Percentiles rank a stretch among this genome's conserved stretches.
Conservation (phyloP, 2,797 vertebrate species). For the Coranthus polyacanthus region DNA sequence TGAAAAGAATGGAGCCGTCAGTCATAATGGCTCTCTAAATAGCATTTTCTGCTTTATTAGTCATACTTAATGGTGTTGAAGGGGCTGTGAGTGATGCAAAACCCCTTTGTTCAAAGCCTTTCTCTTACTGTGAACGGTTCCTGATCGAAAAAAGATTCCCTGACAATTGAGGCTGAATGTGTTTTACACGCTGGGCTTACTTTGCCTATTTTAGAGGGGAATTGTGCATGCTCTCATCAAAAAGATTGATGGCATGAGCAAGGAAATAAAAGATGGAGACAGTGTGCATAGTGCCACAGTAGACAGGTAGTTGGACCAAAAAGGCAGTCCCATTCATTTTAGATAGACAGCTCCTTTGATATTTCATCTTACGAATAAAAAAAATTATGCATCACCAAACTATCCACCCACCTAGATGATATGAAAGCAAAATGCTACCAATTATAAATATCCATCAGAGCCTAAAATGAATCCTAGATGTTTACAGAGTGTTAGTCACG, state of each 20-base stretch:
- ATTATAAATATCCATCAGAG: conserved; percentile 70
- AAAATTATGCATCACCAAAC: conserved; percentile 46
- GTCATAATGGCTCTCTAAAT: conserved; percentile 85
- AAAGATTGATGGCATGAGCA: conserved; percentile 74
- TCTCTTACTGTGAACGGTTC: conserved; percentile 73
- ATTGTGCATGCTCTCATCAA: conserved; percentile 70
- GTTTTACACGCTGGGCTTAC: conserved; percentile 81
- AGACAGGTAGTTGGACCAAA: conserved; percentile 68
- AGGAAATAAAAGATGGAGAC: conserved; percentile 68
- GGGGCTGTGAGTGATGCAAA: conserved; percentile 79
- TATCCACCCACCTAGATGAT: conserved; percentile 40
- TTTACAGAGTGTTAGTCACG: conserved; percentile 47
- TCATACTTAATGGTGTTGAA: conserved; percentile 86
- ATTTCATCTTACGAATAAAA: conserved; percentile 59
- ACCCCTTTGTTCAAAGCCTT: conserved; percentile 76
- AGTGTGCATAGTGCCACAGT: conserved; percentile 49
- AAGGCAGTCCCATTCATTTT: conserved; percentile 62
- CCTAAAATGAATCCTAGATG: conserved; percentile 57
- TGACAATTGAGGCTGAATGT: conserved; percentile 77
- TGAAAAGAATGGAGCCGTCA: conserved; percentile 84
- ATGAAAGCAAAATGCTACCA: conserved; percentile 59
- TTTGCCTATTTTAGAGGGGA: conserved; percentile 75
- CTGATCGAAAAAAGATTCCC: conserved; percentile 78
- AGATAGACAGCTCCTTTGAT: conserved; percentile 63
- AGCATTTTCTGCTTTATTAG: conserved; percentile 88